Conservation (phyloP, 2,797 vertebrate genomes). For the Dendrocincla tyrannina region DNA sequence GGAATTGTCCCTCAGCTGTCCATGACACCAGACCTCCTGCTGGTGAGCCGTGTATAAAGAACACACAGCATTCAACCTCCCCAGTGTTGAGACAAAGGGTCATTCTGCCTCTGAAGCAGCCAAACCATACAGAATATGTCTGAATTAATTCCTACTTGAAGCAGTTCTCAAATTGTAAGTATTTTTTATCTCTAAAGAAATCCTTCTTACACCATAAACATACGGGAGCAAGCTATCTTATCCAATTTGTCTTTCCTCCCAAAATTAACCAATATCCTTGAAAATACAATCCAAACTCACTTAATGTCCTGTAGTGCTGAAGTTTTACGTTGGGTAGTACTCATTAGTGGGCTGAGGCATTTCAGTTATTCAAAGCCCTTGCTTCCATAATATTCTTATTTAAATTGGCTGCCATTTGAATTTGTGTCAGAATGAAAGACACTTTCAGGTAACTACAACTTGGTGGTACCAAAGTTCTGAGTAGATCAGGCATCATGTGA, state of each 20-base stretch:
- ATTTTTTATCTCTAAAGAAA: background rate
- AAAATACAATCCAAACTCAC: background rate
- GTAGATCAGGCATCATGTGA: background rate
- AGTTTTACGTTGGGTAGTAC: background rate
- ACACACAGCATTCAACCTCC: background rate
- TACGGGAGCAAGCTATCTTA: accelerated
- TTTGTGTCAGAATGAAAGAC: background rate
- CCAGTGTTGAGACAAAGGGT: accelerated
- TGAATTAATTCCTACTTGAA: background rate
- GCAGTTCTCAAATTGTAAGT: background rate
- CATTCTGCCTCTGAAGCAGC: background rate
- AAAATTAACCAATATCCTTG: background rate
- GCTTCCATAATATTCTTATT: background rate
- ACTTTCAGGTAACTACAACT: background rate
- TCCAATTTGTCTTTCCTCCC: background rate
- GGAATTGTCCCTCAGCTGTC: background rate
- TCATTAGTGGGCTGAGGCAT: background rate
- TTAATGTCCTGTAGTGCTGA: background rate
- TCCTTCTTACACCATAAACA: background rate
- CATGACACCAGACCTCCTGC: accelerated
- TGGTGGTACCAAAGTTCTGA: background rate
- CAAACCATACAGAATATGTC: background rate
- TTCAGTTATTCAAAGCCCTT: background rate
- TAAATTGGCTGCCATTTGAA: background rate
- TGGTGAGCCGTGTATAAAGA: background rate